Base-by-base conservation (phyloP, 2,113 vertebrate species). In the Poeciliopsis retropinna region DNA sequence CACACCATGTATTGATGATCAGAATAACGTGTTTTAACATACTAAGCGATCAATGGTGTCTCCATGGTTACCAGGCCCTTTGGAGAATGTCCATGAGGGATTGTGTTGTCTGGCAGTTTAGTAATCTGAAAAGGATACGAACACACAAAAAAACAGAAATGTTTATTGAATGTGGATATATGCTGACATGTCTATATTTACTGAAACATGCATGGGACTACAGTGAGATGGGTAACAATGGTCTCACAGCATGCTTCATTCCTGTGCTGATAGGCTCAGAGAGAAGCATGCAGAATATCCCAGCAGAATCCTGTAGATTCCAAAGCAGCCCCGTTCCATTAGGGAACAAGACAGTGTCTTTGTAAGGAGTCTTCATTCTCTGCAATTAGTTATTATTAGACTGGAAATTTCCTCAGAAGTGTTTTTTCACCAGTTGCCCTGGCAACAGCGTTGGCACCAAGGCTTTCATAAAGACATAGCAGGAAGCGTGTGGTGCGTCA, bases 351-450 rank as follows among this genome's bases (percentile, higher is more conserved):
- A 71, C 80, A 78, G 60, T 61, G 79, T 89, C 88, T 94, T 90
- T 92, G 87, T 85, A 80, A 83, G 69, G 72, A 83, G 83, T 94
- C 94, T 94, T 94, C 87, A 87, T 92, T 95, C 92, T 92, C 89
- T 76, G 92, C 84, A 90, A 95, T 95, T 92, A 93, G 95, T 94
- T 97, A 96, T 97, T 97, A 96, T 97, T 97, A 96, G 96, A 95
- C 93, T 94, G 83, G 81, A 94, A 94, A 93, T 89, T 91, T 91
- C 92, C 93, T 94, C 89, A 89, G 93, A 96, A 96, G 94, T 94
- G 93, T 94, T 95, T 95, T 94, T 95, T 94, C 95, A 94, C 91
- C 80, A 88, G 96, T 97, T 97, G 93, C 95, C 95, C 91, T 96
- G 95, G 96, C 93, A 96, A 97, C 96, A 95, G 92, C 92, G 93